Percentiles rank a stretch among this genome's conserved stretches.
These are phyloP conservation scores for Festucalex cinctus DNA, from an alignment of 2,113 vertebrate species.

Conservation along the genomic window DNA sequence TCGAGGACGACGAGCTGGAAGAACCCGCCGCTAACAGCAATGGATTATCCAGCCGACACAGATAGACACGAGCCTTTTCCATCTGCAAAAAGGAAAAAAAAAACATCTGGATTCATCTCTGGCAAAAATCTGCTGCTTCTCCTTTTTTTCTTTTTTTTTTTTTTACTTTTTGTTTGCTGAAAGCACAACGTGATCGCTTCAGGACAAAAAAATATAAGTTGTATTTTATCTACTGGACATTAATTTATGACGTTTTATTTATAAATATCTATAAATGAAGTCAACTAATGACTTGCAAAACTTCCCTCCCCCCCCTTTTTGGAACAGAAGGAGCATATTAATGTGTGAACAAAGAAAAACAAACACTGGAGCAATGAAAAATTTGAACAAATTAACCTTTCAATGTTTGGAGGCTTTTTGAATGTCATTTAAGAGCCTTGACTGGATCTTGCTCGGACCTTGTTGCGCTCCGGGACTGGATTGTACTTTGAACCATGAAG, in stretches of 20 bases:
- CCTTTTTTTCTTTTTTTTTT: constrained; percentile 44
- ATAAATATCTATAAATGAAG: constrained; percentile 54
- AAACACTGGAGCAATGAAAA: constrained; percentile 61
- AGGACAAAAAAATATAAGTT: constrained; percentile 60
- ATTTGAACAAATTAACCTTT: constrained; percentile 35
- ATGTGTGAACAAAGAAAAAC: constrained; percentile 53
- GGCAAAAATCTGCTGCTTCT: constrained; percentile 77
- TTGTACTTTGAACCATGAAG: constrained; percentile 60
- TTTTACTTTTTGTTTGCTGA: constrained; percentile 64
- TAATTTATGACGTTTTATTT: constrained; percentile 68
- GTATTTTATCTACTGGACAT: constrained; percentile 73
- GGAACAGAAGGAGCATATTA: constrained; percentile 52
- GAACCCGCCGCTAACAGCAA: constrained; percentile 84
- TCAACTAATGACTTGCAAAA: constrained; percentile 47
- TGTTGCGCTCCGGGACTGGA: constrained; percentile 47
- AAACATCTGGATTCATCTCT: constrained; percentile 63
- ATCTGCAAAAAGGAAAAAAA: constrained; percentile 1
- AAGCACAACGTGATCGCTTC: constrained; percentile 73
- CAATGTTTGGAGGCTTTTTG: constrained; percentile 37
- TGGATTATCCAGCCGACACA: constrained; percentile 81
- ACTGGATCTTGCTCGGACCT: constrained; percentile 45
- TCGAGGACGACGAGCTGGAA: constrained; percentile 95
- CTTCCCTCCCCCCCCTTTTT: constrained; percentile 33
- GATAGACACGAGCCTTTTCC: constrained; percentile 72
- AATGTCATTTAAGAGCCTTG: constrained; percentile 43